Evolutionary conservation across 2,113 vertebrate genomes (phyloP).

Genomic region (Siphamia tubifer): DNA sequence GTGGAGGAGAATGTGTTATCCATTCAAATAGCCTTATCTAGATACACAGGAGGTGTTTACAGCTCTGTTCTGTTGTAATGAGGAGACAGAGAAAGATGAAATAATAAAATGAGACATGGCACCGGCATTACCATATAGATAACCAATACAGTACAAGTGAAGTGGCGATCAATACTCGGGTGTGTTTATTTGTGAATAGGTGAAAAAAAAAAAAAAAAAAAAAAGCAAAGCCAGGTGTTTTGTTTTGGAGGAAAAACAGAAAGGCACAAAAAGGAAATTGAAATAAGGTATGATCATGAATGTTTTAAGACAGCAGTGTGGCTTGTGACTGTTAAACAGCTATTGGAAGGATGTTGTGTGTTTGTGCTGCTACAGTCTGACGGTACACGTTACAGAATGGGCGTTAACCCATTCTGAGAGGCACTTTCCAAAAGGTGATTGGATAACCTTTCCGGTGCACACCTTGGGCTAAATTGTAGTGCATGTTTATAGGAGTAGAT

Average conservation of each 20-base stretch:
- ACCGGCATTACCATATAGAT: constrained; percentile 74
- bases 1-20: constrained; percentile 61
- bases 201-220: too few species aligned
- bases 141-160: constrained; percentile 63
- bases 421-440: constrained; percentile 55
- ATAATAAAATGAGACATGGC: constrained; percentile 64
- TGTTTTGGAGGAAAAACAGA: not conserved
- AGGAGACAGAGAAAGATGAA: constrained; percentile 66
- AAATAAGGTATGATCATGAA: not conserved
- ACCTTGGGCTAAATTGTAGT: constrained; percentile 72
- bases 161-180: constrained; percentile 62
- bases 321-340: too few species aligned
- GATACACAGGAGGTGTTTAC: constrained; percentile 62
- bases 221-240: constrained; percentile 26
- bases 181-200: constrained; percentile 23
- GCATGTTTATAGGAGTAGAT: constrained; percentile 69
- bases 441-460: constrained; percentile 63
- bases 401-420: constrained; percentile 59
- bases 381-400: constrained; percentile 4
- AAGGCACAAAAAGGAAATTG: not conserved
- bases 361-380: not conserved
- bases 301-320: constrained; percentile 11
- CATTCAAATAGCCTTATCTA: constrained; percentile 71
- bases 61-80: constrained; percentile 62
- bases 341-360: not conserved